Conservation (phyloP, 2,113 vertebrate genomes). For the Saccopteryx leptura region DNA sequence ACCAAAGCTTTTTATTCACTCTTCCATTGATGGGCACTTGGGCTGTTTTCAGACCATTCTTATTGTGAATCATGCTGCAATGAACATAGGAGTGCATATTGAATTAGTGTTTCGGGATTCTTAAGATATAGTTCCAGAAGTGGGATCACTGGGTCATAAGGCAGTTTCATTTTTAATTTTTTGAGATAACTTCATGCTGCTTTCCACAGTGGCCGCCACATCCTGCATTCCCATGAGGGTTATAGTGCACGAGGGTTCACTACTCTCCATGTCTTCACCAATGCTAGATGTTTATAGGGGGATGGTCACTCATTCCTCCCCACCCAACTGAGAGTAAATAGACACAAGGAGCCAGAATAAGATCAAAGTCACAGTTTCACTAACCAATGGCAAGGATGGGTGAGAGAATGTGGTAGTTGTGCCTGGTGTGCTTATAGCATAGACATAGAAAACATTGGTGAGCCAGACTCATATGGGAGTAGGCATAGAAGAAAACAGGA, state of each 20-base stretch:
- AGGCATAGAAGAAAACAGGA: not conserved
- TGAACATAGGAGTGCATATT: not conserved
- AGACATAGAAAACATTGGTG: not conserved
- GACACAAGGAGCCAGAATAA: not conserved
- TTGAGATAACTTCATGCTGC: not conserved
- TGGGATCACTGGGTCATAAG: not conserved
- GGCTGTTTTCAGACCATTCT: not conserved
- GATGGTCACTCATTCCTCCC: no score
- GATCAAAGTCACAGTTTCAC: not conserved
- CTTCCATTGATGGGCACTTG: not conserved
- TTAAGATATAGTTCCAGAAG: not conserved
- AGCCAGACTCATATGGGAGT: rapidly evolving
- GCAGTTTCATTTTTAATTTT: not conserved
- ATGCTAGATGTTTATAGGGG: not conserved
- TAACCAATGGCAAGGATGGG: not conserved
- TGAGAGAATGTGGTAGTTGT: not conserved
- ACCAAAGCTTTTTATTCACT: not conserved
- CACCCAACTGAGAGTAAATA: not conserved
- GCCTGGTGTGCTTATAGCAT: not conserved
- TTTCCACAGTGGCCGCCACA: not conserved
- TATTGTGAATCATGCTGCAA: not conserved
- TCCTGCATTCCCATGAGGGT: no score
- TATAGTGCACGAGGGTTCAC: no score
- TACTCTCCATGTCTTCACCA: no score
- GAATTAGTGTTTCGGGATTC: not conserved